Evolutionary conservation across 2,113 vertebrate species (phyloP).

Genomic region (Crotalus horridus): DNA sequence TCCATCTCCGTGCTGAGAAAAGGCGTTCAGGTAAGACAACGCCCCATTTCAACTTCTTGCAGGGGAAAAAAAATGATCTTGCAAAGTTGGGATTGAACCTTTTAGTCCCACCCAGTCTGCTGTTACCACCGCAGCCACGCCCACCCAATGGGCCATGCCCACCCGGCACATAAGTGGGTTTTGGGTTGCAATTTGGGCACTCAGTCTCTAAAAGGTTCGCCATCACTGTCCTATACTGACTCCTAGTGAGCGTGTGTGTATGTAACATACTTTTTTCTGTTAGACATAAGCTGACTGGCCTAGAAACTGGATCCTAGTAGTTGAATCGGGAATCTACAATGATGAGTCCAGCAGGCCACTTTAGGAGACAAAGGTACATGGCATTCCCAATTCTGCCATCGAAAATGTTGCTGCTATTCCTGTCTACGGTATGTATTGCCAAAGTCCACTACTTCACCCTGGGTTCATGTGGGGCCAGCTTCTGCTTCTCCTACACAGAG

Average conservation of each 20-base stretch:
- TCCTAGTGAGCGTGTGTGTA: background rate
- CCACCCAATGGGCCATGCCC: too few species aligned
- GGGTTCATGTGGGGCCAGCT: background rate
- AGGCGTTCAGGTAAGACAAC: too few species aligned
- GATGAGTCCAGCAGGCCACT: background rate
- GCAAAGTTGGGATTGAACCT: too few species aligned
- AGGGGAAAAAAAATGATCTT: too few species aligned
- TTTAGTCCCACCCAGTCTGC: too few species aligned
- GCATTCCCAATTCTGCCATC: background rate
- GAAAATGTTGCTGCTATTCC: background rate
- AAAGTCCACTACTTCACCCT: background rate
- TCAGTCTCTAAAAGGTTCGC: too few species aligned
- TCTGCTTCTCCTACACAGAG: background rate
- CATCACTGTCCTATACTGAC: background rate
- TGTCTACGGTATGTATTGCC: background rate
- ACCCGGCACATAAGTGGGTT: too few species aligned
- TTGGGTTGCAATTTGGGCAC: too few species aligned
- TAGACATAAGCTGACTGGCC: background rate
- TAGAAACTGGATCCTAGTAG: background rate
- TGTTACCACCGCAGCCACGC: too few species aligned
- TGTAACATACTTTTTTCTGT: background rate
- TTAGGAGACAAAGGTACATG: background rate
- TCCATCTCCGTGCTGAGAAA: too few species aligned
- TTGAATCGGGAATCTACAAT: background rate
- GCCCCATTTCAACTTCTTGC: too few species aligned